These are phyloP conservation scores for Arothron firmamentum DNA, from an alignment of 2,113 vertebrate species.

Conservation along the genomic window DNA sequence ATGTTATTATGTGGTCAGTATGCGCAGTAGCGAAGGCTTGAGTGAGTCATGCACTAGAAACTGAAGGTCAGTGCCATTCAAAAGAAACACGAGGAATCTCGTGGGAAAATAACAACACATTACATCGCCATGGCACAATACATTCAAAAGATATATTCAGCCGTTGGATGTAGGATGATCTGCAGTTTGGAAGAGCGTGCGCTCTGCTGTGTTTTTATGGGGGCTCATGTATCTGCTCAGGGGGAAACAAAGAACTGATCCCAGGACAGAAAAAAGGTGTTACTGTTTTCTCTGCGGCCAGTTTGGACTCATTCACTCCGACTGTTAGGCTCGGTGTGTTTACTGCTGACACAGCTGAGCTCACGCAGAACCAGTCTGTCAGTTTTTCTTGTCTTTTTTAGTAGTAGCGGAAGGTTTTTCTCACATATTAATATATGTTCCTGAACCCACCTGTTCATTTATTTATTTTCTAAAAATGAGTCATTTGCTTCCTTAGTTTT, in stretches of 20 bases:
- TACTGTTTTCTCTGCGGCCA: conserved; percentile 23
- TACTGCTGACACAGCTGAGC: conserved; percentile 2
- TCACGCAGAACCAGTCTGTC: conserved; percentile 9
- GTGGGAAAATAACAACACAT: not conserved
- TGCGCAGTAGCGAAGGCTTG: too few species aligned
- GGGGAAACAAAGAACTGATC: conserved; percentile 10
- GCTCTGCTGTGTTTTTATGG: not conserved
- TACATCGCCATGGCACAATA: not conserved
- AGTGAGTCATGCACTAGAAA: not conserved
- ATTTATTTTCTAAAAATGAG: too few species aligned
- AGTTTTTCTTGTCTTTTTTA: not conserved
- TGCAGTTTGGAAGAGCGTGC: not conserved
- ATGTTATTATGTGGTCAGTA: not conserved
- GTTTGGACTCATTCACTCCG: conserved; percentile 11
- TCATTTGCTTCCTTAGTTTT: too few species aligned
- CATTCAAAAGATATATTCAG: not conserved
- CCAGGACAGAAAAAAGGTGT: conserved; percentile 17
- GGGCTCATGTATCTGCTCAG: not conserved
- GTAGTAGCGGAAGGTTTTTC: not conserved
- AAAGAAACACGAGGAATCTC: not conserved
- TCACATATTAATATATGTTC: conserved; percentile 14
- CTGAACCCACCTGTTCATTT: not conserved
- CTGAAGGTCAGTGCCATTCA: not conserved
- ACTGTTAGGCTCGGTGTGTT: conserved; percentile 22
- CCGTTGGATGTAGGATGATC: not conserved